Conservation (phyloP, 2,888 invertebrate genomes). For the Griposia aprilina region DNA sequence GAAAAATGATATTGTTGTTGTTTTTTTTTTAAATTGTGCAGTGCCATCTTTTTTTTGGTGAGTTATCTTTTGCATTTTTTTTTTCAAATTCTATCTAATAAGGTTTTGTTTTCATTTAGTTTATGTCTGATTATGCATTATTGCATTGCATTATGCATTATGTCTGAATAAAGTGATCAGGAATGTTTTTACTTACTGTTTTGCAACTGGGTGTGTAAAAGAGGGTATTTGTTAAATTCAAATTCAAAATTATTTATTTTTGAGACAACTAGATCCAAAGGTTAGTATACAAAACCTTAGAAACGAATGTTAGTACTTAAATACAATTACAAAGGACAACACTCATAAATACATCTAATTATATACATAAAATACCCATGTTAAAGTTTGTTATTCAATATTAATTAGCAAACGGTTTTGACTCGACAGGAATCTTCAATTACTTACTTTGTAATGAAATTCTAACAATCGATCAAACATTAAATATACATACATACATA, state of each 20-base stretch:
- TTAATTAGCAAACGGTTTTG: neutral
- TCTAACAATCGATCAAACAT: neutral
- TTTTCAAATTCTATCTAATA: neutral
- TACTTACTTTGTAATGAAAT: neutral
- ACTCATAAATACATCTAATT: too few species aligned
- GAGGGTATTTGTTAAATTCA: slow-evolving; percentile 14
- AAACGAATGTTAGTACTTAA: too few species aligned
- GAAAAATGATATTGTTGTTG: slow-evolving; percentile 21
- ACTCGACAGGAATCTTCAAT: neutral
- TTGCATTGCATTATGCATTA: too few species aligned
- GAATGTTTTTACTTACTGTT: neutral
- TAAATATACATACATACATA: too few species aligned
- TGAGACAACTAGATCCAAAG: too few species aligned
- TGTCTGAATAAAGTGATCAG: too few species aligned
- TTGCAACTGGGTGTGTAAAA: neutral
- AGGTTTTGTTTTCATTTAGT: neutral
- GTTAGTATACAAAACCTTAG: too few species aligned
- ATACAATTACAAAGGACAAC: too few species aligned
- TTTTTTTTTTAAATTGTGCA: neutral
- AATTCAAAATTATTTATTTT: too few species aligned
- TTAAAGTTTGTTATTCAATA: neutral
- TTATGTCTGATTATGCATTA: too few species aligned
- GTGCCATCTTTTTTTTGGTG: slow-evolving; percentile 13
- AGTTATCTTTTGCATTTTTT: neutral
- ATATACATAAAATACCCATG: too few species aligned